Base-by-base conservation (phyloP, 2,888 invertebrate genomes). In the Dendrolimus pini region DNA sequence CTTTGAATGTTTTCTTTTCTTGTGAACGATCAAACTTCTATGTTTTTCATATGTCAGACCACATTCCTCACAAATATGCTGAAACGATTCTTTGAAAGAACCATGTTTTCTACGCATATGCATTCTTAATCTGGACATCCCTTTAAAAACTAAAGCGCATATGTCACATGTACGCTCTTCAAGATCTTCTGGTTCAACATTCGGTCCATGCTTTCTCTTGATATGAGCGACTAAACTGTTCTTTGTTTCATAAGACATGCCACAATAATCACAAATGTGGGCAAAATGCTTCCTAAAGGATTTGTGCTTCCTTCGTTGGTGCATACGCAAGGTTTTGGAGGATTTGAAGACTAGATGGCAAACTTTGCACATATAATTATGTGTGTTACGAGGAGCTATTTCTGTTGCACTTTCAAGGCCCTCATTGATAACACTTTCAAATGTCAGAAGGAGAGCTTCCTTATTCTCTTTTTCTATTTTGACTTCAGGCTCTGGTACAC, bases 61-160 rank as follows among this genome's bases (percentile, higher is more conserved):
- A 52, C 90, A 90, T 10, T 87, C 79, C 1, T 76, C 41, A 47
- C 90, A 90, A 0, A 74, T 71, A 56, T 84, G 78, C 58, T 79
- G 80, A 59, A 89, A 90, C 0, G 85, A 74, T 0, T 89, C 89
- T 54, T 82, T 74, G 53, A 83, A 85, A 0, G 78, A 75, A 0
- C 82, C 85, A 58, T 90, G 90, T 56, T 88, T 89, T 52, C 90
- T 72, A 41, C 83, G 66, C 89, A 89, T 89, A 57, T 90, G 90
- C 85, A 89, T 84, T 0, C 89, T 66, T 59, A 90, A 70, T 14
- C 90, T 70, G 0, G 77, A 62, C 57, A 70, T 74, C 0, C 90
- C 90, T 76, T 89, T 88, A 54, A 90, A 89, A 10, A 89, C 89
- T 61, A 89, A 62, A 3, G 86, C 81, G 57, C 90, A 90, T 1